Evolutionary conservation across 2,888 invertebrate genomes (phyloP), one percentile per base, ranked within the genome.

Genomic region (Pristionchus mayeri): DNA sequence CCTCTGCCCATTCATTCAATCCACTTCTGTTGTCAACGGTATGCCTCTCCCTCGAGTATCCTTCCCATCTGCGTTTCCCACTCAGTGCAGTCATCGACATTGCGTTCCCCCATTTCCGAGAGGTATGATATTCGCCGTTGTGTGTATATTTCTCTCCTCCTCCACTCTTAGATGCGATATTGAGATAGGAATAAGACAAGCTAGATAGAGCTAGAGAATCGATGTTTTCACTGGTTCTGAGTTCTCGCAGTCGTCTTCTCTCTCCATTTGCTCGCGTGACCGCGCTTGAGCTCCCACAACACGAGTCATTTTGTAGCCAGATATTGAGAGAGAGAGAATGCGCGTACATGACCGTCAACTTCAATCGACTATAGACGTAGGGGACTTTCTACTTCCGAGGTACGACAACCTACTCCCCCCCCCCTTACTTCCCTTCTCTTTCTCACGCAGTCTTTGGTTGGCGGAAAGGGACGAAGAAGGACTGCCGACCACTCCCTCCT

Each of bases 361-460:
- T 27, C 57, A 60, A 30, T 27, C 57, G 57, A 60, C 30, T 27
- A 27, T 6, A 18, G 57, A n/a, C 54, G 24, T n/a, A 54, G 52
- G 3, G 57, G 57, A 60, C 27, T 60, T 27, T 30, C 57, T 27
- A 13, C 16, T 30, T 18, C 30, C 30, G 27, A 60, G 27, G 24
- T 30, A 60, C 2, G 1, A 2, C 21, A 30, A 18, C 34, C 67
- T 34, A 3, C 21, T 67, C 37, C 40, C 24, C 67, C 67, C 11
- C 40, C n/a, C 71, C 40, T 71, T n/a, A 9, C 71, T 40, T 71
- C 71, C 11, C 60, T n/a, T 71, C 18, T 40, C 34, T 34, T 40
- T 71, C 71, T 71, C 57, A 60, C 57, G 71, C 71, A 71, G 71
- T 71, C 71, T 11, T 60, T 60, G 57, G 57, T 60, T 60, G 30